Conservation (phyloP, 2,888 invertebrate genomes). For the Cacoxenus indagator region DNA sequence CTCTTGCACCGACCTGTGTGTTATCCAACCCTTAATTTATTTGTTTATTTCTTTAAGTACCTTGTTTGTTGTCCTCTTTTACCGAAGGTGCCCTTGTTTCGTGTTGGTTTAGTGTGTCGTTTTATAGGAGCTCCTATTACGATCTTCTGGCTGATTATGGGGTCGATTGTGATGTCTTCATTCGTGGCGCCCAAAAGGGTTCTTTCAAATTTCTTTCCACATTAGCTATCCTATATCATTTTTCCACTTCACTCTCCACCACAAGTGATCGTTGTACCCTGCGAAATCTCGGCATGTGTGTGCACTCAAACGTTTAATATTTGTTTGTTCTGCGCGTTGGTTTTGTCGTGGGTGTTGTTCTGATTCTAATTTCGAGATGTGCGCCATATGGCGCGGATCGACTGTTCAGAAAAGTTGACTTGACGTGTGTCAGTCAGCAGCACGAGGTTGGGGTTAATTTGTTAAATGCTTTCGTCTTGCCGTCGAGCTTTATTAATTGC, state of each 20-base stretch:
- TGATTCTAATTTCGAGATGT: constrained; percentile 26
- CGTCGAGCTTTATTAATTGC: constrained; percentile 9
- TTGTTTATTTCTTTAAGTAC: constrained; percentile 11
- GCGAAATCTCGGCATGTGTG: constrained; percentile 49
- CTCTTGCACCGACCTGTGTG: not conserved
- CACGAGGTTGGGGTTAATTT: constrained; percentile 1
- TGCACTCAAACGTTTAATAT: constrained; percentile 34
- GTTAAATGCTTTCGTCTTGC: not conserved
- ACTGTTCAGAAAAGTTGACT: constrained; percentile 27
- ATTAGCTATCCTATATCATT: not conserved
- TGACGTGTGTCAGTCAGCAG: constrained; percentile 12
- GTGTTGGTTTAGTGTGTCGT: constrained; percentile 29
- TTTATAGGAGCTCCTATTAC: constrained; percentile 33
- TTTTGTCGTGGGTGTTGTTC: not conserved
- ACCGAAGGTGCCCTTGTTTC: constrained; percentile 23
- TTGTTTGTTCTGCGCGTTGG: constrained; percentile 27
- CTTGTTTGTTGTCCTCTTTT: not conserved
- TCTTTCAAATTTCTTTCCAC: no score
- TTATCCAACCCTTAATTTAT: constrained; percentile 42
- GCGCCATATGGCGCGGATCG: constrained; percentile 59
- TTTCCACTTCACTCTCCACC: not conserved
- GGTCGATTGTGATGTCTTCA: not conserved
- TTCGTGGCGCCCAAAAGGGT: not conserved
- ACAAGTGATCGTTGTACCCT: not conserved
- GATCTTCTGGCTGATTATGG: not conserved